Evolutionary conservation across 2,888 invertebrate genomes (phyloP), one percentile per base, ranked within the genome.

Genomic region (Volucella inanis): DNA sequence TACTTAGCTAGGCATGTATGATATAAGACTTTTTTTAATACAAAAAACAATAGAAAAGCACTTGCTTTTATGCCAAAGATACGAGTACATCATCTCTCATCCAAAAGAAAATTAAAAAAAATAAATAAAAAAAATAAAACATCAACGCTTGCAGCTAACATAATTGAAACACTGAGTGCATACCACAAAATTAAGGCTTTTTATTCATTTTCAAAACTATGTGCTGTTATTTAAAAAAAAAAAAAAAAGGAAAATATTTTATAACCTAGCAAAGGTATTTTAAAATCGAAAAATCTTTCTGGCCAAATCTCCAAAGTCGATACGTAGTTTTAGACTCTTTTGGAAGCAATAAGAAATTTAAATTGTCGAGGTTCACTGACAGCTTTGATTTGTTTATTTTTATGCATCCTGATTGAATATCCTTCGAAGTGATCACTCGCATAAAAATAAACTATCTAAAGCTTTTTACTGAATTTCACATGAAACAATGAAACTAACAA

Each of bases 291-390:
- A 52, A 59, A 57, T 61, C 52, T 59, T 77, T 86, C 85, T 79
- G 79, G 70, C 67, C 43, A 89, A 87, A 6, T 31, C 31, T 91
- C 91, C 91, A 91, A 91, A 91, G 91, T 91, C 91, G 90, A 91
- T 91, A 91, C 91, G 91, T 91, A 91, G 91, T 91, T 91, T 91
- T 91, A 91, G 91, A 91, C 91, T 91, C 90, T 89, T 88, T 89
- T 89, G 87, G 87, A 88, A 81, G 18, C 61, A 61, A 59, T 14
- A 22, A 39, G 54, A 61, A 67, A 65, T n/a, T 14, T 57, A 52
- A 55, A 70, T 15, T 22, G 12, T 10, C 39, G 59, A 45, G 47
- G 47, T 71, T 77, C 85, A 77, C 31, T 64, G 68, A 72, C 81
- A 85, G 85, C 81, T 85, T 85, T 62, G 52, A 72, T 62, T 59